Evolutionary conservation across 2,888 invertebrate species (phyloP).

Genomic region (Sclerodermus sp.): DNA sequence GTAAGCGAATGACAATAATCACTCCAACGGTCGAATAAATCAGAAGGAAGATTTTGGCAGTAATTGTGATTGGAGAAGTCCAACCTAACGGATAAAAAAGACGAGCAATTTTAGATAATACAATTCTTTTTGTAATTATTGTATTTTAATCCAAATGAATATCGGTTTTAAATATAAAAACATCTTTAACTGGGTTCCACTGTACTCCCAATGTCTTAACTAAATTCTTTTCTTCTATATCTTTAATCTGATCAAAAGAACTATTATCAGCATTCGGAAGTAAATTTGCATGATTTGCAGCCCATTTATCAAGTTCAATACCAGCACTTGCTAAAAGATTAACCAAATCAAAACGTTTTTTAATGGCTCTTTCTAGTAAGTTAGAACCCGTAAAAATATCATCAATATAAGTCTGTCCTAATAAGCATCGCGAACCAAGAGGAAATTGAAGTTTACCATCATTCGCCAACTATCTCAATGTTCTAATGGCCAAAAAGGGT

Average conservation of each 20-base stretch:
- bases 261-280: background rate
- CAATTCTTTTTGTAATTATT: slow-evolving; percentile 4
- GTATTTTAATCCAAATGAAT: background rate
- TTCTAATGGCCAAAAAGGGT: slow-evolving; percentile 5
- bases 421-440: background rate
- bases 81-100: slow-evolving; percentile 30
- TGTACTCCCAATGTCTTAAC: background rate
- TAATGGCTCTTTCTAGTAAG: background rate
- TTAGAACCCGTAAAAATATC: slow-evolving; percentile 5
- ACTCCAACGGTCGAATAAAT: background rate
- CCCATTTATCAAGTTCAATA: slow-evolving; percentile 5
- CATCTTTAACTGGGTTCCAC: background rate
- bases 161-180: background rate
- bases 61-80: slow-evolving; percentile 23
- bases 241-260: background rate
- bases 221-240: background rate
- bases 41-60: slow-evolving; percentile 22
- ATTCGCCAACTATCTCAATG: background rate
- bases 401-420: slow-evolving; percentile 1
- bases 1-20: no score
- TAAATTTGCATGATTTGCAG: background rate
- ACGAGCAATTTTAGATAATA: slow-evolving; percentile 17
- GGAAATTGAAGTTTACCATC: slow-evolving; percentile 5
- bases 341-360: background rate
- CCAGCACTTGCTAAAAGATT: background rate